phyloP scores from a whole-genome alignment of 2,888 invertebrate species.

The Metellina segmentata region DNA sequence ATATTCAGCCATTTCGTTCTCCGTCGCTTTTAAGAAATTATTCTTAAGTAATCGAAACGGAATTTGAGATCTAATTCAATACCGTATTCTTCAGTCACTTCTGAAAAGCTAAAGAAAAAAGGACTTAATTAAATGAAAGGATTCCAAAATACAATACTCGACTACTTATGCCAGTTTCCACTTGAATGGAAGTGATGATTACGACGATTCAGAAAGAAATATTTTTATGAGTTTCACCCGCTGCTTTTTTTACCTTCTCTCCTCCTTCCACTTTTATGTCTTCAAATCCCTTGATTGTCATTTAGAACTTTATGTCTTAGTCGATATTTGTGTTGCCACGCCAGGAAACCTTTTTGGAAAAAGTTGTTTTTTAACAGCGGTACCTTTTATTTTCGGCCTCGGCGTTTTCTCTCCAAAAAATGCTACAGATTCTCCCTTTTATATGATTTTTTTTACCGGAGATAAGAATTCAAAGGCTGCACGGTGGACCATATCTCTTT shows the following conservation, averaged over 20 bases:
- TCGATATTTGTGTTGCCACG: conserved; percentile 58
- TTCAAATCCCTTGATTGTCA: conserved; percentile 68
- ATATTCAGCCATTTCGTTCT: background rate
- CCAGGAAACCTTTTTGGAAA: conserved; percentile 18
- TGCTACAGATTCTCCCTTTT: conserved; percentile 25
- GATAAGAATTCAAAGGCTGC: conserved; percentile 25
- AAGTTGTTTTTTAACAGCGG: conserved; percentile 39
- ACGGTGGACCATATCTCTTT: conserved; percentile 25
- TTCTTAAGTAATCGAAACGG: background rate
- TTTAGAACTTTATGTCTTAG: conserved; percentile 62
- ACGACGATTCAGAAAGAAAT: conserved; percentile 35
- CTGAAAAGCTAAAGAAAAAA: background rate
- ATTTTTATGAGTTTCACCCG: conserved; percentile 36
- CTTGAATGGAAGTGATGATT: conserved; percentile 17
- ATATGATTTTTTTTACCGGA: conserved; percentile 7
- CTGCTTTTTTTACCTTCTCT: conserved; percentile 1
- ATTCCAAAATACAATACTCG: background rate
- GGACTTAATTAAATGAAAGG: background rate
- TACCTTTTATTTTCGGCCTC: conserved; percentile 41
- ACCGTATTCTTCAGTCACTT: background rate
- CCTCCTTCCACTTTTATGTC: conserved; percentile 27
- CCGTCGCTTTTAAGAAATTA: background rate
- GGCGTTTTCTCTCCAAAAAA: conserved; percentile 24
- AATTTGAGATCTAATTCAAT: background rate
- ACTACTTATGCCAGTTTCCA: conserved; percentile 33